Conservation (phyloP, 2,113 vertebrate genomes). For the Rhineura floridana region DNA sequence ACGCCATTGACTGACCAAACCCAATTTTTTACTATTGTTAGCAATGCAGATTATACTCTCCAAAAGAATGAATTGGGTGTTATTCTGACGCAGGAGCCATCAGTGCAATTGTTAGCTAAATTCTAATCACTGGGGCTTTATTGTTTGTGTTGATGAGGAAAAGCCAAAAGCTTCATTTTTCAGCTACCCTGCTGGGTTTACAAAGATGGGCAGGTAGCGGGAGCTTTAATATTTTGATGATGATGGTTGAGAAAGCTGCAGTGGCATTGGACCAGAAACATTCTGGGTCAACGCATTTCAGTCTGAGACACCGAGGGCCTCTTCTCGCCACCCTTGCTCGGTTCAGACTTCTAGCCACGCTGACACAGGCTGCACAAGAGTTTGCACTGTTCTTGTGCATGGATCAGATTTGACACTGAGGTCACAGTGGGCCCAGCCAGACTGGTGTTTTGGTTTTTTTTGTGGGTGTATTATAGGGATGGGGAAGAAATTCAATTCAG, state of each 20-base stretch:
- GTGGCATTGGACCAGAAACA: not conserved
- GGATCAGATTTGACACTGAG: not conserved
- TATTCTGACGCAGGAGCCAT: not conserved
- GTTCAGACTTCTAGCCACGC: not conserved
- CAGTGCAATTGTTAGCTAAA: constrained; percentile 51
- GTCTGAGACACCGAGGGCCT: not conserved
- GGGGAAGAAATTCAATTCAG: no score
- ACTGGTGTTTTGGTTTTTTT: no score
- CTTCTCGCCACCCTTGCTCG: not conserved
- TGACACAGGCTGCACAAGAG: not conserved
- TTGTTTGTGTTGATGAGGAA: not conserved
- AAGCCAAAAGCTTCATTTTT: not conserved
- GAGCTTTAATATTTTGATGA: not conserved
- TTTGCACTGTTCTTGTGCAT: no score
- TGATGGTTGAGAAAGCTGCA: not conserved
- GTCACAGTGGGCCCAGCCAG: no score
- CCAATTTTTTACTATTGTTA: constrained; percentile 56
- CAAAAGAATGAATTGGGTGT: constrained; percentile 28
- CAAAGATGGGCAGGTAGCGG: not conserved
- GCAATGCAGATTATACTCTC: constrained; percentile 40
- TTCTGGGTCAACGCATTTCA: not conserved
- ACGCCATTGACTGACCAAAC: constrained; percentile 47
- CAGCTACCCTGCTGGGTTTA: constrained; percentile 8
- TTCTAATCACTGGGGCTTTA: constrained; percentile 43
- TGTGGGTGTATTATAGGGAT: no score